A percentile compares a stretch with the other conserved stretches of the same genome.
Evolutionary conservation across 1,140 invertebrate species (phyloP).

Genomic region (Apis dorsata): DNA sequence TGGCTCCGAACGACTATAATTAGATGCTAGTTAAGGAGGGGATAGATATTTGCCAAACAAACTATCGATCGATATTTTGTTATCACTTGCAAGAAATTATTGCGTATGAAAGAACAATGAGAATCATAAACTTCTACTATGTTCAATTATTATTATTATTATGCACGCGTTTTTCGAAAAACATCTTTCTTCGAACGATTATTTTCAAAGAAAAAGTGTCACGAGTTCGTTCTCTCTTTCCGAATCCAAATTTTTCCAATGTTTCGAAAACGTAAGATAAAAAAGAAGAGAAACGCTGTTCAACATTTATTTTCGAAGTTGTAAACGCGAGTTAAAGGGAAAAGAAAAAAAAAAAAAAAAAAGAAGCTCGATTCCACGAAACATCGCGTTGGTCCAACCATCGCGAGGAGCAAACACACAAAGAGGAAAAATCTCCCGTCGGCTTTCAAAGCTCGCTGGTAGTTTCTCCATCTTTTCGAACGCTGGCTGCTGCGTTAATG

Average conservation of each 20-base stretch:
- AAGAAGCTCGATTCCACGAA: neutral
- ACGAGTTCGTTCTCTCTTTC: too few species aligned
- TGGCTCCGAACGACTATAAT: constrained; percentile 43
- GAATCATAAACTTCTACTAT: neutral
- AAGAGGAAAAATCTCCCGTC: constrained; percentile 28
- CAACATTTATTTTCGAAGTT: too few species aligned
- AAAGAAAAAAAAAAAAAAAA: neutral
- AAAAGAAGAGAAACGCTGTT: too few species aligned
- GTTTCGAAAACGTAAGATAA: too few species aligned
- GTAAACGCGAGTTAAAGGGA: neutral
- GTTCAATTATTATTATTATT: neutral
- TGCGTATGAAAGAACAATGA: neutral
- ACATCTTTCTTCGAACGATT: too few species aligned
- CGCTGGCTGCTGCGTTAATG: neutral
- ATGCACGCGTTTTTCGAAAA: too few species aligned
- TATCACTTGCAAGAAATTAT: neutral
- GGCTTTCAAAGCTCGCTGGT: constrained; percentile 5
- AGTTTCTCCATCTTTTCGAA: constrained; percentile 27
- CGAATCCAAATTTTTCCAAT: too few species aligned
- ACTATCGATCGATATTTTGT: constrained; percentile 15
- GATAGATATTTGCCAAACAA: constrained; percentile 16
- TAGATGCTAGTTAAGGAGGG: constrained; percentile 47
- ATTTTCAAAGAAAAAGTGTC: too few species aligned
- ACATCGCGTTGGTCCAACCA: neutral
- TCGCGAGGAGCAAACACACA: neutral